phyloP scores from a whole-genome alignment of 2,888 invertebrate species.

The Petrolisthes manimaculis region DNA sequence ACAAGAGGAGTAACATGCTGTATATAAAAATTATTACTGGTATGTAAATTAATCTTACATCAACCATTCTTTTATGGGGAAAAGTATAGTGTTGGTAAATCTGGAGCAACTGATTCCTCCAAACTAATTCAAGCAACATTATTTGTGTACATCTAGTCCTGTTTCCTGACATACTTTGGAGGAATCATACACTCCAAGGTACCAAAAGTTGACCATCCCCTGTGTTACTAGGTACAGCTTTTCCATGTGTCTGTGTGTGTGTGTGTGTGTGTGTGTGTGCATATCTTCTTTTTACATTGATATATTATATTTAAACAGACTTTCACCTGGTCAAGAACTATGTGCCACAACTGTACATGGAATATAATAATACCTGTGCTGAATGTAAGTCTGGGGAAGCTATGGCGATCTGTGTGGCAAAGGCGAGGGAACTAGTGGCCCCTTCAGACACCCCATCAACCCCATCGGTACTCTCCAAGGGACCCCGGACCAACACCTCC shows the following conservation, averaged over 20 bases:
- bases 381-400: slow-evolving; percentile 60
- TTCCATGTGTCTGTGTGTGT: not conserved
- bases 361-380: slow-evolving; percentile 49
- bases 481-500: slow-evolving; percentile 54
- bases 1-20: slow-evolving; percentile 45
- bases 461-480: slow-evolving; percentile 41
- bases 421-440: slow-evolving; percentile 56
- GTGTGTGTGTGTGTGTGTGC: slow-evolving; percentile 8
- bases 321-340: not conserved
- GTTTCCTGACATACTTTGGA: too few relatives aligned
- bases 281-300: too few relatives aligned
- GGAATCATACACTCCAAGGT: too few relatives aligned
- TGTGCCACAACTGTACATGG: not conserved
- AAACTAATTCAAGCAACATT: too few relatives aligned
- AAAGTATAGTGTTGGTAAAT: not conserved
- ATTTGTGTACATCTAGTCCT: too few relatives aligned
- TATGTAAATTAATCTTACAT: not conserved
- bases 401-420: slow-evolving; percentile 64
- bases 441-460: slow-evolving; percentile 39
- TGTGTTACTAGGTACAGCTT: too few relatives aligned
- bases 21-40: too few relatives aligned
- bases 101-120: too few relatives aligned
- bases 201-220: too few relatives aligned
- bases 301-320: too few relatives aligned
- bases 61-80: not conserved